Evolutionary conservation across 2,888 invertebrate species (phyloP), one percentile per base, ranked within the genome.

Genomic region (Cinara cedri): DNA sequence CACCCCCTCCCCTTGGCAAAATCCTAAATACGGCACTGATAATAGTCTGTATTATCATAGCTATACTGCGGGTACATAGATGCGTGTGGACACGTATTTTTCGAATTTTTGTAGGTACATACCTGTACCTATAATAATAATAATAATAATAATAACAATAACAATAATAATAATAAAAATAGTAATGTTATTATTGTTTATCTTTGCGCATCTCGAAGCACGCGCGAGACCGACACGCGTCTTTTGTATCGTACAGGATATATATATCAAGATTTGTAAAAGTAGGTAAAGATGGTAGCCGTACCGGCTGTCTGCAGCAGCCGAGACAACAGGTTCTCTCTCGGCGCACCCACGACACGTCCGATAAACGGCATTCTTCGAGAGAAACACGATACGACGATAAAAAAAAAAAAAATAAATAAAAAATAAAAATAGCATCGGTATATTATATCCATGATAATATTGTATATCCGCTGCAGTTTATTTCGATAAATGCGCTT

Each of bases 311-410:
- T 54, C n/a, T 54, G 46, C 49, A 65, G 54, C 63, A 21, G 74
- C 63, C 54, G 55, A 72, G 74, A 75, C 74, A 65, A 75, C 74
- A 65, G 74, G 74, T 75, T 75, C 74, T 75, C 63, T 75, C 74
- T 19, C 54, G 74, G 74, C 74, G 74, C 74, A 75, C 74, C 74
- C 74, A 75, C 74, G 24, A 75, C 74, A 63, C 65, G 74, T 75
- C 74, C 51, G 42, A 75, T 75, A 75, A 65, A 75, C 74, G 54
- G 74, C 74, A 75, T 75, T 75, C 74, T 75, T 75, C 63, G 65
- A 54, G 74, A 65, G 74, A 75, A 75, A 75, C 63, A 75, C 74
- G 16, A 51, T 21, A 21, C 11, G 74, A 42, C 63, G 63, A 42
- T 16, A 62, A 24, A 26, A 34, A 34, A 34, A 34, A 34, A 34